Base-by-base conservation (phyloP, 2,888 invertebrate species). In the Ornithoptera priamus region DNA sequence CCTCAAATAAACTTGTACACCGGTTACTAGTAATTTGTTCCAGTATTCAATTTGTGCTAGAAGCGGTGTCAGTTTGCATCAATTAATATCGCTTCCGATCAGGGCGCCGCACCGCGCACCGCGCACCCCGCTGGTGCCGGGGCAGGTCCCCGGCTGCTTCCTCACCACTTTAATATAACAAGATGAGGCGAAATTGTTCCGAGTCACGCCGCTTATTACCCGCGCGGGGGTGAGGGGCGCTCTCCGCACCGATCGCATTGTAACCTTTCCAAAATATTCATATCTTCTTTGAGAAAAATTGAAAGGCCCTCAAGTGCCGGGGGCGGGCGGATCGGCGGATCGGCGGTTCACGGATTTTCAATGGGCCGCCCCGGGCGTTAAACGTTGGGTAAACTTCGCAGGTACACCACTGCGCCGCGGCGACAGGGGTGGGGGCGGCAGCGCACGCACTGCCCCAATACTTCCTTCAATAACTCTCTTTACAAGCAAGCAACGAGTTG, bases 151-250 rank as follows among this genome's bases (percentile, higher is more conserved):
- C 72, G 77, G 77, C 76, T 78, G 75, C 76, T 80, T 76, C 72
- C 71, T 72, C 75, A 75, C 73, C 58, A 15, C 56, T 86, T 89
- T 88, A 88, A 90, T 90, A 88, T 87, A 83, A 87, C 80, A 80
- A 84, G 86, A 86, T 84, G 85, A 83, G 85, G 82, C 80, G 77
- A 82, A 87, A 89, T 87, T 86, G 84, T 86, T 84, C 85, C 80
- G 73, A 87, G 91, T 92, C 92, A 92, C 86, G 91, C 85, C 82
- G 77, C 86, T 89, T 91, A 91, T 91, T 91, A 89, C 90, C 80
- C 74, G 74, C 73, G 68, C 75, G 79, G 84, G 82, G 85, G n/a
- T n/a, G n/a, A 83, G 83, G 87, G 85, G 85, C 84, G 80, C 82
- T 86, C 88, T 88, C 89, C 89, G 85, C 86, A 88, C 86, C 89